Conservation (phyloP, 1,140 invertebrate species). For the Trinorchestia longiramus region DNA sequence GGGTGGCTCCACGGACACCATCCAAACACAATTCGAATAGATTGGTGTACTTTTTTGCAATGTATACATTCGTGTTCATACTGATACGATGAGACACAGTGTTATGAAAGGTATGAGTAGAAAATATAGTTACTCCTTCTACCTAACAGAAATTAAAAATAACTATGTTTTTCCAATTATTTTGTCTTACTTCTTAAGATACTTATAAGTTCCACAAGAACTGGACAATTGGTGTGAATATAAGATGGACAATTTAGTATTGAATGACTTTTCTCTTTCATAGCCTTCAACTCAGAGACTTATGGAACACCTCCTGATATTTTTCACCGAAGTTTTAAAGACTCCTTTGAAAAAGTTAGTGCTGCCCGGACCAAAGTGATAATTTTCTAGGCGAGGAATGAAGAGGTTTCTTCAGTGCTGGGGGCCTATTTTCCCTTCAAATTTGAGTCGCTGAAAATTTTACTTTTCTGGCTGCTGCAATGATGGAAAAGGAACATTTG, state of each 20-base stretch:
- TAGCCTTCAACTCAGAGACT: neutral
- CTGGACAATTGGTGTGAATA: too few species aligned
- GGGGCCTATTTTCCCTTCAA: neutral
- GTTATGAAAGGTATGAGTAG: too few species aligned
- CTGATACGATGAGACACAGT: too few species aligned
- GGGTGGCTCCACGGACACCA: too few species aligned
- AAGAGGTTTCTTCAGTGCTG: neutral
- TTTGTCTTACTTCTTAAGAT: too few species aligned
- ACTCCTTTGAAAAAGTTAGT: neutral
- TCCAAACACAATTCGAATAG: too few species aligned
- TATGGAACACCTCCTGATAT: neutral
- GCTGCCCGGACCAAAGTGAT: neutral
- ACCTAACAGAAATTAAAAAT: too few species aligned
- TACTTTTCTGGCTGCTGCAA: neutral
- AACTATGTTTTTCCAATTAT: too few species aligned
- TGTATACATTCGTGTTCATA: too few species aligned
- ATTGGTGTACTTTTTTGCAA: too few species aligned
- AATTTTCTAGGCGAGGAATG: neutral
- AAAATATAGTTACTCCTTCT: too few species aligned
- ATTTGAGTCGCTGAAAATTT: neutral
- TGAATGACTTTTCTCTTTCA: neutral
- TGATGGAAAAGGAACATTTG: slow-evolving; percentile 40
- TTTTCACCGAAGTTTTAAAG: neutral
- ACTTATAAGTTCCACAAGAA: too few species aligned
- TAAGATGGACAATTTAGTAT: neutral